phyloP scores from a whole-genome alignment of 2,888 invertebrate genomes.

The Dyspetes luteomarginatus region DNA sequence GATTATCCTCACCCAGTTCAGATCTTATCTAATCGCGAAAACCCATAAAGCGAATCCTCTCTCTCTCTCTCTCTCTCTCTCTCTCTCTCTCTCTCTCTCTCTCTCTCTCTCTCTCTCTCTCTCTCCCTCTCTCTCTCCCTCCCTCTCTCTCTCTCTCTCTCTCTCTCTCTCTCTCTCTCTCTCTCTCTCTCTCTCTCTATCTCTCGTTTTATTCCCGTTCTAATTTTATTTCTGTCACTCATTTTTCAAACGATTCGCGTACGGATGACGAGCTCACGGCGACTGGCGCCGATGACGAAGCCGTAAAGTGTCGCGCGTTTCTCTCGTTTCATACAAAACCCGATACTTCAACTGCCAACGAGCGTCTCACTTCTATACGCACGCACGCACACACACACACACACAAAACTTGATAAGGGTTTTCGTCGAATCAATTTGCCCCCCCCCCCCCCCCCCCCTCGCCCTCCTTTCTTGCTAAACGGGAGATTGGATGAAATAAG shows the following conservation, averaged over 20 bases:
- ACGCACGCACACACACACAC: not conserved
- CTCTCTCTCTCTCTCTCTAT: not conserved
- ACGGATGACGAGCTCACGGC: constrained; percentile 42
- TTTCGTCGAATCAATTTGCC: not conserved
- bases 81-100: not conserved
- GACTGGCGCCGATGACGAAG: constrained; percentile 60
- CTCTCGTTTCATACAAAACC: constrained; percentile 7
- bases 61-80: not conserved
- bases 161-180: not conserved
- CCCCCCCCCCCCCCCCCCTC: not conserved
- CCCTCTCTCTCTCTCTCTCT: constrained; percentile 7
- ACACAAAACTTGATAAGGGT: not conserved
- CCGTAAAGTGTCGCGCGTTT: constrained; percentile 41
- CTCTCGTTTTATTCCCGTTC: not conserved
- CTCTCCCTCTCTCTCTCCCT: not conserved
- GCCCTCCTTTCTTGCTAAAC: constrained; percentile 23
- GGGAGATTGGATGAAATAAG: too few species aligned
- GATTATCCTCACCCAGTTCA: constrained; percentile 59
- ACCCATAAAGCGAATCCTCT: constrained; percentile 53
- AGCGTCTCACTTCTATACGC: not conserved
- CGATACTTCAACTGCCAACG: constrained; percentile 47
- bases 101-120: not conserved
- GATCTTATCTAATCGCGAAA: constrained; percentile 59
- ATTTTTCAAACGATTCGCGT: constrained; percentile 52
- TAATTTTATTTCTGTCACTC: constrained; percentile 7